These are phyloP conservation scores for Steinernema scapterisci DNA, from an alignment of 2,888 invertebrate genomes.

Conservation along the genomic window DNA sequence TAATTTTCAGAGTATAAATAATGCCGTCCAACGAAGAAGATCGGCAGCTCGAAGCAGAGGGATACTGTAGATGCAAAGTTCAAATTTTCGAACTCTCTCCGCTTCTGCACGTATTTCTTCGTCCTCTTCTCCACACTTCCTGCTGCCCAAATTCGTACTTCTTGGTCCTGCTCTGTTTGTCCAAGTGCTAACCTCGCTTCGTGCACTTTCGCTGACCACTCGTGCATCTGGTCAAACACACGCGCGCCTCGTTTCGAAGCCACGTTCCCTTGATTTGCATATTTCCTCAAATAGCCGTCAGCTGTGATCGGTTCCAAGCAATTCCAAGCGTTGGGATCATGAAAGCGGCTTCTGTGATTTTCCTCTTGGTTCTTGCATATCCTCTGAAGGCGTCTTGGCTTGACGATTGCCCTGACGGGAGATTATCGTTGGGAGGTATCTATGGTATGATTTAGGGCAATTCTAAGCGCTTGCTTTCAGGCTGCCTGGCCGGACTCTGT, in stretches of 20 bases:
- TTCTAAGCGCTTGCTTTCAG: not conserved
- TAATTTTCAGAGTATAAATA: too few relatives aligned
- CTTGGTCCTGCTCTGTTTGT: not conserved
- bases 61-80: not conserved
- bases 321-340: not conserved
- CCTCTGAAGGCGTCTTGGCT: not conserved
- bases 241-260: not conserved
- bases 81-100: not conserved
- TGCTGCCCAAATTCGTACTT: not conserved
- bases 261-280: not conserved
- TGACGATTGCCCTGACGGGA: not conserved
- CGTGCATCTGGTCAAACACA: not conserved
- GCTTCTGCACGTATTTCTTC: not conserved
- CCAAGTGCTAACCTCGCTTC: not conserved
- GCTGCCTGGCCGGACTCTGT: conserved; percentile 10
- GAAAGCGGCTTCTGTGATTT: not conserved
- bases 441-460: not conserved
- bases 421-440: not conserved
- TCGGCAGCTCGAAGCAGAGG: too few relatives aligned
- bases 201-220: conserved; percentile 22
- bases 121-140: not conserved
- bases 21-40: too few relatives aligned
- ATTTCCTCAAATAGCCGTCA: not conserved
- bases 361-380: not conserved
- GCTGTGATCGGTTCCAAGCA: not conserved